These are phyloP conservation scores for Hirundo rustica DNA, from an alignment of 2,797 vertebrate species.

Conservation along the genomic window DNA sequence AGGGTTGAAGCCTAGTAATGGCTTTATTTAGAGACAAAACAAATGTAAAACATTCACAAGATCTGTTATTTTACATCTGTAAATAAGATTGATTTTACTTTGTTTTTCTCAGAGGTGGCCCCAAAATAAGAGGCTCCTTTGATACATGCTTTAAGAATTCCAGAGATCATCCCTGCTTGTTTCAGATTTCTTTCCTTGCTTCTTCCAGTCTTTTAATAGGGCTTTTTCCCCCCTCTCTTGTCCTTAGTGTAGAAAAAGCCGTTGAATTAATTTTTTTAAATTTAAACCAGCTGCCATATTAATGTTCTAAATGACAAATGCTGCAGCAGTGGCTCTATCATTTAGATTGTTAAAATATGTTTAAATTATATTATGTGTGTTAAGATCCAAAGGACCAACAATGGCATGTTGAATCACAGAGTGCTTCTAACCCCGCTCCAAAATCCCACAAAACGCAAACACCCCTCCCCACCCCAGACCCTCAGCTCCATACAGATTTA, in stretches of 20 bases:
- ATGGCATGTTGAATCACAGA: not conserved
- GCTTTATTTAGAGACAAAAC: not conserved
- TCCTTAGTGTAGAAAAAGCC: not conserved
- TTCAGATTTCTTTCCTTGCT: conserved; percentile 1
- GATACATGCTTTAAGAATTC: not conserved
- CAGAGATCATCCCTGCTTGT: not conserved
- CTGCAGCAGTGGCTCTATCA: not conserved
- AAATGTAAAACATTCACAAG: not conserved
- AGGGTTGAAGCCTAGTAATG: not conserved
- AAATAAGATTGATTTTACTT: not conserved
- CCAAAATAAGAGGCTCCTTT: not conserved
- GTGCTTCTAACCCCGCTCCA: not conserved
- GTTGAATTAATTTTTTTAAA: not conserved
- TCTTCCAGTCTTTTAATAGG: not conserved
- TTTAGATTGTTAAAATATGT: not conserved
- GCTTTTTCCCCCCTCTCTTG: not conserved
- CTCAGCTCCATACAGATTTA: conserved; percentile 25
- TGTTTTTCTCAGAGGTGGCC: not conserved
- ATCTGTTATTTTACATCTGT: not conserved
- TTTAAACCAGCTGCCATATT: conserved; percentile 36
- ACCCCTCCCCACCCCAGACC: not conserved
- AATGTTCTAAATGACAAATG: conserved; percentile 23
- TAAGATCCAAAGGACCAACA: not conserved
- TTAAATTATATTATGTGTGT: conserved; percentile 3
- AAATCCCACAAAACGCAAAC: not conserved